Evolutionary conservation across 1,140 invertebrate genomes (phyloP), one percentile per base, ranked within the genome.

Genomic region (Trichonephila inaurata): DNA sequence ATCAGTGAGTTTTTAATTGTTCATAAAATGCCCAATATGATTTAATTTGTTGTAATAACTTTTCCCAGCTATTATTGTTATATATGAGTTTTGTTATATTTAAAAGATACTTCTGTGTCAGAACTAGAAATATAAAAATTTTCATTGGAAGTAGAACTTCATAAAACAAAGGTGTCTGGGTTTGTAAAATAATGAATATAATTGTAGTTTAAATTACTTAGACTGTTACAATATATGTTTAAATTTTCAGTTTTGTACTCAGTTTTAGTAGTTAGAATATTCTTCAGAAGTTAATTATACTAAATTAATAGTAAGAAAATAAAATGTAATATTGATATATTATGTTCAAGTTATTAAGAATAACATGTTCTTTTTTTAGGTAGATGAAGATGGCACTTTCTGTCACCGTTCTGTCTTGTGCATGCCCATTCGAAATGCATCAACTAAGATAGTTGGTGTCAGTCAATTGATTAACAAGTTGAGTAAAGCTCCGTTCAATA

Each of bases 401-500:
- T 97, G 97, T 95, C 98, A 98, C 96, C 97, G 97, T 95, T 98
- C 97, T 44, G 98, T 99, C 88, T 97, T 99, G 4, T 98, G 98
- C 95, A 98, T 99, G 97, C 98, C 98, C 0, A 99, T 99, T 94
- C 97, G 98, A 40, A 99, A 99, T 95, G 98, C 98, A 7, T 97
- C 98, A 95, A 97, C 97, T 94, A 97, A 96, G 72, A 97, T 99
- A 5, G 98, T 99, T 94, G 99, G 99, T 24, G 98, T 99, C 0
- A 98, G 98, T 81, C 98, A 99, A 95, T 96, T 99, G 51, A 98
- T 99, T 66, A 99, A 99, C 95, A 99, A 99, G 97, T 97, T 98
- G 94, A 99, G 98, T 95, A 97, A 97, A 0, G 97, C 97, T 58
- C 97, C 98, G 28, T 98, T 98, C 95, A 98, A 97, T 18, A 98